These are phyloP conservation scores for Poeciliopsis gracilis DNA, from an alignment of 2,797 vertebrate species.

Conservation along the genomic window DNA sequence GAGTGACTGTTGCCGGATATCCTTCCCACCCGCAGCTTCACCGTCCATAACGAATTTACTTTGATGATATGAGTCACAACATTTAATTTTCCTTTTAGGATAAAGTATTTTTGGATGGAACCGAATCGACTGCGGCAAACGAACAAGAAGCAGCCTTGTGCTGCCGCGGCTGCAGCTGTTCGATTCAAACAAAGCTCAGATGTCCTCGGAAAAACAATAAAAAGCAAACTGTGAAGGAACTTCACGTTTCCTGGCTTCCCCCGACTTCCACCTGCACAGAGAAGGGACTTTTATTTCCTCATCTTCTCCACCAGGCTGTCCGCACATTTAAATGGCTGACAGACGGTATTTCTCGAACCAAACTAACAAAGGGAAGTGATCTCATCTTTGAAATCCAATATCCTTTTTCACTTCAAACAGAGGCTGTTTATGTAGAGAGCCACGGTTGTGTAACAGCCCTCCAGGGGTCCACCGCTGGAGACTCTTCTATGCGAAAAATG, in stretches of 20 bases:
- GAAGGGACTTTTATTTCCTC: conserved; percentile 2
- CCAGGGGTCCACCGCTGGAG: conserved; percentile 24
- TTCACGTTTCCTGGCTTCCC: conserved; percentile 4
- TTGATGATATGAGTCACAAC: neutral
- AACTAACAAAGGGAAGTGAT: conserved; percentile 51
- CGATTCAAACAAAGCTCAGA: neutral
- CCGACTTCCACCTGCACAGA: conserved; percentile 6
- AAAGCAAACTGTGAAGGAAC: neutral
- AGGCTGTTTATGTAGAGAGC: conserved; percentile 41
- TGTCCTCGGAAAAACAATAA: neutral
- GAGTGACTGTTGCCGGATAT: neutral
- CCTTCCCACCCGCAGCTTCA: neutral
- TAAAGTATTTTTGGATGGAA: neutral
- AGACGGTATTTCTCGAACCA: conserved; percentile 34
- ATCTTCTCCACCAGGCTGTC: conserved; percentile 19
- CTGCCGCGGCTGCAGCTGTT: neutral
- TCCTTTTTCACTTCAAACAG: conserved; percentile 46
- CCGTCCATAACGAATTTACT: neutral
- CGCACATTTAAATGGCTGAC: conserved; percentile 39
- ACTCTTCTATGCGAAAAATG: conserved; percentile 37
- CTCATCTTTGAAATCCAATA: conserved; percentile 63
- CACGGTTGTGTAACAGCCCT: conserved; percentile 50
- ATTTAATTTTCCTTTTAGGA: neutral
- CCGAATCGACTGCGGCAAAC: neutral
- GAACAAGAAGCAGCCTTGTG: neutral